These are phyloP conservation scores for Ceratoteleas bidentatus DNA, from an alignment of 1,140 invertebrate genomes.

Conservation along the genomic window DNA sequence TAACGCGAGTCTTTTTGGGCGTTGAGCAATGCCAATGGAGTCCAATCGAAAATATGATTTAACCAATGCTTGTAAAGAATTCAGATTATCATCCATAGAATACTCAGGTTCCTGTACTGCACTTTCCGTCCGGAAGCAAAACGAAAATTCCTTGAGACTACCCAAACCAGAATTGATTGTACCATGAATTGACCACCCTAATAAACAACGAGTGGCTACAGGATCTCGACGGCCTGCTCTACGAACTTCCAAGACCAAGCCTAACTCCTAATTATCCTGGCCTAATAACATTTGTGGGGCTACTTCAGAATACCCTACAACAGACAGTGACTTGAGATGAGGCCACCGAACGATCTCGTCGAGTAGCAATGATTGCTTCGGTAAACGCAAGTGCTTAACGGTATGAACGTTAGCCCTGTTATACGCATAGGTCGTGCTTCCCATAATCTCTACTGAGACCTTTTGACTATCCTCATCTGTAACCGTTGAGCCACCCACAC, in stretches of 20 bases:
- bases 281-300: constrained; percentile 48
- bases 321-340: background rate
- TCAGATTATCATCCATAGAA: background rate
- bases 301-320: background rate
- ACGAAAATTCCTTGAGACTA: no score
- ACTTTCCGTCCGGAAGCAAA: no score
- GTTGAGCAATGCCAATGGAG: constrained; percentile 13
- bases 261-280: constrained; percentile 43
- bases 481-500: no score
- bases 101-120: background rate
- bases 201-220: constrained; percentile 10
- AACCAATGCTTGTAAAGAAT: constrained; percentile 1
- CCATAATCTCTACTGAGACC: no score
- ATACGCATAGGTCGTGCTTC: no score
- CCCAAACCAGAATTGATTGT: background rate
- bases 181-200: constrained; percentile 54
- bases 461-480: no score
- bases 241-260: constrained; percentile 7
- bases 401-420: no score
- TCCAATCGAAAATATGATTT: constrained; percentile 31
- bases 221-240: background rate
- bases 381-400: no score
- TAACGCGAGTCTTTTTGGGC: background rate
- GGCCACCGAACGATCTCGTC: background rate
- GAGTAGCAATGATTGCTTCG: no score